Evolutionary conservation across 1,140 invertebrate genomes (phyloP), one percentile per base, ranked within the genome.

Genomic region (Drosophila pruinosa): DNA sequence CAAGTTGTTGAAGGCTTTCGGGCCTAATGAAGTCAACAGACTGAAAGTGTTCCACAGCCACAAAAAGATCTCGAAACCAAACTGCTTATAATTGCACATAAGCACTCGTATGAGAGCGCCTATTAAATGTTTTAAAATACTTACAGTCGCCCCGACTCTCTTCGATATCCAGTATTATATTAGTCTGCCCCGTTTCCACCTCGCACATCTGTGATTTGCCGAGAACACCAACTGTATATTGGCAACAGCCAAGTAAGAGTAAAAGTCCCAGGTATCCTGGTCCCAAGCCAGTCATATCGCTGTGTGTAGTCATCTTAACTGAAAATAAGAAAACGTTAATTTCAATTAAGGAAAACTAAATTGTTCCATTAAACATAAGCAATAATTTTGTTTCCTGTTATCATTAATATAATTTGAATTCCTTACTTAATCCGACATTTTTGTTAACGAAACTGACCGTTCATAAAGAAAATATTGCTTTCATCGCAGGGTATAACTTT

Each of bases 111-210:
- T 12, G n/a, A 28, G 21, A 5, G 12, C 7, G 7, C 4, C 34
- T 17, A 58, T 45, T 41, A 43, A 58, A 43, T 17, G 21, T 41
- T 57, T 19, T 53, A 28, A 17, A 31, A 56, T 82, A 95, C 96
- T 96, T 93, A 98, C 97, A 95, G 76, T 94, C 93, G 72, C 95
- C 96, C 92, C 94, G 93, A 85, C 96, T 97, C 91, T 98, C 97
- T 91, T 97, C 95, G 62, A 97, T 97, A 86, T 98, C 97, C 50
- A 98, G 92, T 72, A 98, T 97, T 43, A 97, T 97, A 82, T 96
- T 97, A 0, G 96, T 96, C 78, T 96, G 95, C 7, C 96, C 95
- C 24, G 94, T 96, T 92, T 96, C 95, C 65, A 96, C 95, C 85
- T 97, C 91, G 57, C 91, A 91, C 78, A 91, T 76, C 39, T 91